These are phyloP conservation scores for Alosa sapidissima DNA, from an alignment of 2,797 vertebrate species.

Conservation along the genomic window DNA sequence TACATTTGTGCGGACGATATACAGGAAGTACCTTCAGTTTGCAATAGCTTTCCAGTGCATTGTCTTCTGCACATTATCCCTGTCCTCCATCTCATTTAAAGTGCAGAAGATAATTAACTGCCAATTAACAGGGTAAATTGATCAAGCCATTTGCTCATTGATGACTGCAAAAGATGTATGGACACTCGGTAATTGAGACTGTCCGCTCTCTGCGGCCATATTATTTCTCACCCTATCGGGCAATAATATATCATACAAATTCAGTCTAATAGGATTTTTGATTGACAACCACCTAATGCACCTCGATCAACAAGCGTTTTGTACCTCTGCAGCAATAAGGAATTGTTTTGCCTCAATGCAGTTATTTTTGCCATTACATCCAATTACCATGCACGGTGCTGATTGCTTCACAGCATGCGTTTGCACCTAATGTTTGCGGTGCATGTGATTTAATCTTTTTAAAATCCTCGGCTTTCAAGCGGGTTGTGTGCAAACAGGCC, in stretches of 20 bases:
- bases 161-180: constrained; percentile 24
- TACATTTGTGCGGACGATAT: not conserved
- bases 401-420: constrained; percentile 55
- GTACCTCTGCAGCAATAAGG: not conserved
- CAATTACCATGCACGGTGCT: constrained; percentile 31
- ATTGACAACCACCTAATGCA: not conserved
- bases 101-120: constrained; percentile 23
- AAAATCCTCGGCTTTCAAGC: constrained; percentile 51
- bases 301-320: not conserved
- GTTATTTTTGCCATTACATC: not conserved
- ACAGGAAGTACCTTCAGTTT: not conserved
- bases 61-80: not conserved
- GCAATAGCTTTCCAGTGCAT: not conserved
- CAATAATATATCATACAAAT: not conserved
- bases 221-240: not conserved
- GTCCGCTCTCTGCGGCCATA: not conserved
- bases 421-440: constrained; percentile 55
- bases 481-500: constrained; percentile 47
- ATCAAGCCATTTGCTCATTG: constrained; percentile 19
- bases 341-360: not conserved
- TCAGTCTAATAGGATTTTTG: not conserved
- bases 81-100: not conserved
- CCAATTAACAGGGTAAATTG: constrained; percentile 24
- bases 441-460: constrained; percentile 65
- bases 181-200: constrained; percentile 10